Evolutionary conservation across 2,888 invertebrate species (phyloP), one percentile per base, ranked within the genome.

Genomic region (Apamea anceps): DNA sequence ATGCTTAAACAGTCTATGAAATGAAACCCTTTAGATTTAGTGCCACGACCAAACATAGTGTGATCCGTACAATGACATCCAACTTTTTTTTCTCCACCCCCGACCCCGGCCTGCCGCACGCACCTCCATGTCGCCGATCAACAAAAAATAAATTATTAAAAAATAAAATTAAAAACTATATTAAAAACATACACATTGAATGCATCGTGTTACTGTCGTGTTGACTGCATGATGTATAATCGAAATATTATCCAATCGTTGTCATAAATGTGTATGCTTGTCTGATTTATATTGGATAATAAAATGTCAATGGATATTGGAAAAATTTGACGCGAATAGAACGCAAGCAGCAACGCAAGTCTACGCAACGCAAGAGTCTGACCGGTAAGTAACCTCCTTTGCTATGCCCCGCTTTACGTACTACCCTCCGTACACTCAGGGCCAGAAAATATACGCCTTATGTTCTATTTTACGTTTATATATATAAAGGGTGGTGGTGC

Each of bases 291-390:
- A 82, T 81, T 87, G 88, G 88, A 91, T 92, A 92, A 87, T 92
- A 86, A 91, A 91, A 92, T 90, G 90, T 90, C 88, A 89, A 92
- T 90, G 93, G 92, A 93, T 91, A 90, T 90, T 91, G 93, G 93
- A 81, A 81, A 87, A 81, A 89, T 89, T 92, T 93, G 91, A 93
- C 94, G 95, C 95, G 94, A 94, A 94, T 97, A 99, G 99, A 99
- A 98, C 98, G 98, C 98, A 99, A 99, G 98, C 99, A 99, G 98
- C 98, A 98, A 97, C 98, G 98, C 98, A 98, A 98, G 98, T 94
- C 90, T 88, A 91, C 93, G 66, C 96, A 96, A 82, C 96, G 96
- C 94, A 99, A 99, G 98, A 99, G 98, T 96, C 97, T 98, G 97
- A 97, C 98, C 98, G 98, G 98, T 99, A 98, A 98, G 98, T 97